These are phyloP conservation scores for Boloria euphrosyne DNA, from an alignment of 2,888 invertebrate species.

Conservation along the genomic window DNA sequence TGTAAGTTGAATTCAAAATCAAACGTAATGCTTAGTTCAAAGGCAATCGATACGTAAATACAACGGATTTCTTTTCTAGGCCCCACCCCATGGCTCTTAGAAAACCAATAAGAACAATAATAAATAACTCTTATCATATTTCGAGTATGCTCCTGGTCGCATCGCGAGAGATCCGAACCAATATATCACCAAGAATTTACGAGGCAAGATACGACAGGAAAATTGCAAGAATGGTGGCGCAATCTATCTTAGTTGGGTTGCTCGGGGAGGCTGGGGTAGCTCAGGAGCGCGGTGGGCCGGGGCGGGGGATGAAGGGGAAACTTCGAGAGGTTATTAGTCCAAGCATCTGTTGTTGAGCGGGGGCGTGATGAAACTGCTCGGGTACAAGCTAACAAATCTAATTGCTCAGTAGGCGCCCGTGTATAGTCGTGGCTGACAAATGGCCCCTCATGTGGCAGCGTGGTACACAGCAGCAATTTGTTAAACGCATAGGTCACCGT, in stretches of 20 bases:
- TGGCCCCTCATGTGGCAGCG: conserved; percentile 70
- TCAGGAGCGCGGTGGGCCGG: conserved; percentile 58
- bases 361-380: conserved; percentile 81
- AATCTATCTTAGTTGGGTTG: conserved; percentile 92
- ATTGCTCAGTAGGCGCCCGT: conserved; percentile 80
- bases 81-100: conserved; percentile 54
- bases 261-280: conserved; percentile 73
- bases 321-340: conserved; percentile 84
- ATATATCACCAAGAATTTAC: conserved; percentile 94
- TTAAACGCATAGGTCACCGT: conserved; percentile 71
- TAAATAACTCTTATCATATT: conserved; percentile 83
- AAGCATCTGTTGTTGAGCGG: conserved; percentile 83
- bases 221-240: conserved; percentile 96
- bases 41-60: conserved; percentile 52
- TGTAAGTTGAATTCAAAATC: conserved; percentile 33
- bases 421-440: conserved; percentile 72
- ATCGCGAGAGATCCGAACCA: conserved; percentile 83
- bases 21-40: conserved; percentile 26
- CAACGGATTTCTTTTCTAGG: conserved; percentile 52
- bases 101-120: conserved; percentile 83
- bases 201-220: conserved; percentile 95
- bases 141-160: conserved; percentile 83
- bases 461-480: conserved; percentile 64
- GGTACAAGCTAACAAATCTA: conserved; percentile 82
- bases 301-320: conserved; percentile 73